Percentiles rank a stretch among this genome's conserved stretches.
phyloP scores from a whole-genome alignment of 1,140 invertebrate species.

The Daktulosphaira vitifoliae region DNA sequence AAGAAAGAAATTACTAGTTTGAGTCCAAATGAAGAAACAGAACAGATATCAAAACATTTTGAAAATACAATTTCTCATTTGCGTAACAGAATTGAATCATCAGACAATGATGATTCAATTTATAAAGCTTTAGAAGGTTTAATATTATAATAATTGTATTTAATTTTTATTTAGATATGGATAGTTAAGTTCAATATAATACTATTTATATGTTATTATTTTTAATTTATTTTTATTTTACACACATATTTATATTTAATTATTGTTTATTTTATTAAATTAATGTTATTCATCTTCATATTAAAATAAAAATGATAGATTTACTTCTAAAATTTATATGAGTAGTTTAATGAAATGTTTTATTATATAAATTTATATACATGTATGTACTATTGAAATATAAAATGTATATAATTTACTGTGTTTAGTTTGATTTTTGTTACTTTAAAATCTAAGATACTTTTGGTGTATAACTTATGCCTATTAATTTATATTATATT shows the following conservation, averaged over 20 bases:
- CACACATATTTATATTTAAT: conserved; percentile 8
- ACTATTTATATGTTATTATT: conserved; percentile 16
- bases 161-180: not conserved
- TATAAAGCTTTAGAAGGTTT: conserved; percentile 28
- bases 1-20: conserved; percentile 84
- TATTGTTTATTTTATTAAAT: conserved; percentile 18
- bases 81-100: conserved; percentile 51
- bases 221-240: conserved; percentile 21
- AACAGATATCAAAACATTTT: conserved; percentile 92
- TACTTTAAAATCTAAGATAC: too few species aligned
- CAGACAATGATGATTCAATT: conserved; percentile 37
- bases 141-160: conserved; percentile 20
- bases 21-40: conserved; percentile 87
- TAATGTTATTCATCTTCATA: not conserved
- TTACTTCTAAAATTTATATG: too few species aligned
- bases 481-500: too few species aligned
- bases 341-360: too few species aligned
- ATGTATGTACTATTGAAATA: too few species aligned
- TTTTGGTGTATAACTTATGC: too few species aligned
- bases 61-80: conserved; percentile 77
- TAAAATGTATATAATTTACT: too few species aligned
- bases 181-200: conserved; percentile 7
- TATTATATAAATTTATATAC: too few species aligned
- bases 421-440: too few species aligned
- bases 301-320: not conserved